Evolutionary conservation across 30 jellyfish, hydroid and myxozoan genomes (phyloP).

Genomic region (Aurelia aurita complex sp. Pacific): DNA sequence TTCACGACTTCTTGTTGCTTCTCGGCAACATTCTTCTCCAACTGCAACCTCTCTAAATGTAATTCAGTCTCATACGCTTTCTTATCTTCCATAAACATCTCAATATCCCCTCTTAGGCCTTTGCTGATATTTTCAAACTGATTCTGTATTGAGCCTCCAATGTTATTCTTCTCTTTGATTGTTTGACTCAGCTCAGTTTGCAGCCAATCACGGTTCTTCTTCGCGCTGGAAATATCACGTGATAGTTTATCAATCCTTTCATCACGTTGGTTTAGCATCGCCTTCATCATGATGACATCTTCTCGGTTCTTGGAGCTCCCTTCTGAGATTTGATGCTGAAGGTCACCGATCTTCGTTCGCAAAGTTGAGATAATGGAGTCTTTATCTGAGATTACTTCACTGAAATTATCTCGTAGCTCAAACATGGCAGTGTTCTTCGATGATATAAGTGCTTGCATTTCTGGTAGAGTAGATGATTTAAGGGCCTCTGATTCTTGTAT

Average conservation of each 20-base stretch:
- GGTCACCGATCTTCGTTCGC: conserved; percentile 37
- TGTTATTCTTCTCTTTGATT: conserved; percentile 56
- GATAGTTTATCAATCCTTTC: conserved; percentile 16
- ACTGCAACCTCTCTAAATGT: conserved; percentile 68
- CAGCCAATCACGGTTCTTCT: conserved; percentile 68
- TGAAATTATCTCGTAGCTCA: conserved; percentile 81
- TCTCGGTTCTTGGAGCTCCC: conserved; percentile 27
- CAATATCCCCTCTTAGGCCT: conserved; percentile 93
- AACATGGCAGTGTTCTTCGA: conserved; percentile 75
- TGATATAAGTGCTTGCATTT: conserved; percentile 54
- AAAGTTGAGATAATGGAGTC: conserved; percentile 58
- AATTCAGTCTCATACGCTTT: conserved; percentile 68
- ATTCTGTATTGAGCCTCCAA: conserved; percentile 75
- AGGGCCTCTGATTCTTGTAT: conserved; percentile 38
- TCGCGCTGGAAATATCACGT: conserved; percentile 29
- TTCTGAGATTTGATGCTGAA: conserved; percentile 18
- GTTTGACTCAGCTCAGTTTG: conserved; percentile 73
- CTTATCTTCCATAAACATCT: conserved; percentile 76
- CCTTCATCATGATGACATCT: conserved; percentile 7
- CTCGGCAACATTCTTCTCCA: conserved; percentile 64
- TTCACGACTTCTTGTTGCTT: conserved; percentile 44
- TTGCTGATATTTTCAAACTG: conserved; percentile 81
- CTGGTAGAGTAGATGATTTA: conserved; percentile 40
- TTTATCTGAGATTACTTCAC: conserved; percentile 79
- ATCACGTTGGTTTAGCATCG: conserved; percentile 29